A percentile compares a stretch with the other conserved stretches of the same genome.
These are phyloP conservation scores for Leptopilina myrica DNA, from an alignment of 2,888 invertebrate genomes.

Conservation along the genomic window DNA sequence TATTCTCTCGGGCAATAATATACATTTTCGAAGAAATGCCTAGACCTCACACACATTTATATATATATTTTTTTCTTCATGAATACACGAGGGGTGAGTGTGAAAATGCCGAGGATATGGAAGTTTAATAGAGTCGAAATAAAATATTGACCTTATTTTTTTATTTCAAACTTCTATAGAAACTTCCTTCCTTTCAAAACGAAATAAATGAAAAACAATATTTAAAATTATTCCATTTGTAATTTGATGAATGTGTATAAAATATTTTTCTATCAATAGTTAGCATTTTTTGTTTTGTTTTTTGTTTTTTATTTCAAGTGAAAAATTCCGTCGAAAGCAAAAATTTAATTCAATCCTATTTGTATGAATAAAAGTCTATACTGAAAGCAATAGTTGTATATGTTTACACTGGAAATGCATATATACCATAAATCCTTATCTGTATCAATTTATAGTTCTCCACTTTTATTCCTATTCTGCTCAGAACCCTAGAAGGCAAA, in stretches of 20 bases:
- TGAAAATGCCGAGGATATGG: neutral
- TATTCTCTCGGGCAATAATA: neutral
- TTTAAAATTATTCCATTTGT: neutral
- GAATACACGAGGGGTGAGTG: neutral
- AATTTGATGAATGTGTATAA: neutral
- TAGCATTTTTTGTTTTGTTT: neutral
- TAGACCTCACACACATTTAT: neutral
- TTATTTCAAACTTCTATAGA: neutral
- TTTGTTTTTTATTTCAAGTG: neutral
- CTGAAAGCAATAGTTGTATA: neutral
- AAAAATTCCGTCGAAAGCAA: neutral
- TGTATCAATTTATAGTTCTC: constrained; percentile 11
- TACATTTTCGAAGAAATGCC: constrained; percentile 1
- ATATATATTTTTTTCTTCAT: too few relatives aligned
- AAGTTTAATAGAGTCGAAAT: neutral
- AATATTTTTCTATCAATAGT: neutral
- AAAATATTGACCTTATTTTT: constrained; percentile 1
- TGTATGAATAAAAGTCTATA: neutral
- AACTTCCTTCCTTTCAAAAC: too few relatives aligned
- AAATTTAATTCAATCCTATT: constrained; percentile 1
- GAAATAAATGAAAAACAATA: neutral
- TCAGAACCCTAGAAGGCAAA: constrained; percentile 1
- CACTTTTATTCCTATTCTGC: neutral
- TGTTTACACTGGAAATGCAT: neutral
- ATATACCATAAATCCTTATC: neutral